Evolutionary conservation across 2,797 vertebrate species (phyloP), one percentile per base, ranked within the genome.

Genomic region (Xenops minutus): DNA sequence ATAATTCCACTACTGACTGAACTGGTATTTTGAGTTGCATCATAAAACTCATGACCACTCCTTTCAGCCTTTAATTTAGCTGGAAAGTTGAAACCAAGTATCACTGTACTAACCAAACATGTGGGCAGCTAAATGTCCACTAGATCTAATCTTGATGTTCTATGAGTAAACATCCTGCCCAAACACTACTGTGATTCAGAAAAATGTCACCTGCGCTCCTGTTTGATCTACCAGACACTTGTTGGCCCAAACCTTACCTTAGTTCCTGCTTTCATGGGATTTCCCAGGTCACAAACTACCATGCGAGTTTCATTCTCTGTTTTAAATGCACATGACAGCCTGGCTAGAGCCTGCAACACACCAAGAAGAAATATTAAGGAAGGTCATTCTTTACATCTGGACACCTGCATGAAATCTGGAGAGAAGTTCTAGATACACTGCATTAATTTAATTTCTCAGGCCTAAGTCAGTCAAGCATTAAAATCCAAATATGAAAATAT

Each of bases 231-330:
- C 37, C 43, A 69, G 48, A 16, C 49, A 71, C 14, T 29, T 54
- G 55, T 5, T 63, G 36, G 58, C 62, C 36, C 75, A 92, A 83
- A 26, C 14, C 95, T 96, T 97, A 99, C 98, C 97, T 99, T 99
- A 48, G 99, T 99, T 95, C 98, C 99, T 76, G 98, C 98, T 96
- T 99, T 99, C 99, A 99, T 99, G 52, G 99, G 99, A 97, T 99
- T 99, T 74, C 99, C 99, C 89, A 99, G 98, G 95, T 99, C 99
- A 97, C 99, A 99, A 43, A 99, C 99, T 27, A 99, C 99, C 97
- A 99, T 97, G 79, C 99, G 98, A 81, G 99, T 99, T 97, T 99
- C 98, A 96, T 99, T 99, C 93, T 99, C 99, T 52, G 97, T 99
- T 97, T 99, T 99, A 97, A 99, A 99, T 0, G 99, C 99, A 94